Conservation (phyloP, 2,113 vertebrate species). For the Oryzias melastigma region DNA sequence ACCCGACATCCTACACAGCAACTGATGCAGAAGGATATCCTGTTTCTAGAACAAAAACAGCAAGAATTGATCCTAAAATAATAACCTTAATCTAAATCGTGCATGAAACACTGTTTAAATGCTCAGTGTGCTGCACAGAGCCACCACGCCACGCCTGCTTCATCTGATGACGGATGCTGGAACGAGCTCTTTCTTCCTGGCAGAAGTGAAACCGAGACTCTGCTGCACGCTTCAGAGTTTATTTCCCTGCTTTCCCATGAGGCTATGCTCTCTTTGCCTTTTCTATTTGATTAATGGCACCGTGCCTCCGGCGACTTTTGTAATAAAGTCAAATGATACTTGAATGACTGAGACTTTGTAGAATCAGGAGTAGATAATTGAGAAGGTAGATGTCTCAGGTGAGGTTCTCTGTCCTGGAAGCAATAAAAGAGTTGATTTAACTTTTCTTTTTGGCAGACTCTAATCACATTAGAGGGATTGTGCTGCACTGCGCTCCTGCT, state of each 20-base stretch:
- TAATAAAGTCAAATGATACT: conserved; percentile 72
- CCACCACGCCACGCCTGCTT: neutral
- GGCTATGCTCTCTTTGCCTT: conserved; percentile 35
- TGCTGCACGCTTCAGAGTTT: conserved; percentile 24
- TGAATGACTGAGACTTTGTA: conserved; percentile 52
- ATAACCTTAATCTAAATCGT: too few relatives aligned
- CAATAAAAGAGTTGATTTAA: conserved; percentile 32
- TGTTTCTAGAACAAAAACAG: too few relatives aligned
- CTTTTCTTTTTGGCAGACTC: conserved; percentile 42
- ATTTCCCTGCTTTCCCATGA: conserved; percentile 43
- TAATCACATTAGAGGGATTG: conserved; percentile 48
- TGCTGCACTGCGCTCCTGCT: conserved; percentile 24
- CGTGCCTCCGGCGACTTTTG: conserved; percentile 39
- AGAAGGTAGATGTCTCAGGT: conserved; percentile 56
- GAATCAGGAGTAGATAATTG: conserved; percentile 64
- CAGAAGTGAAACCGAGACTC: conserved; percentile 17
- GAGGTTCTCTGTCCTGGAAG: conserved; percentile 29
- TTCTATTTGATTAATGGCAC: conserved; percentile 65
- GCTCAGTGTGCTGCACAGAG: neutral
- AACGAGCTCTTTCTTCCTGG: conserved; percentile 13
- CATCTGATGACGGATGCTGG: conserved; percentile 32
- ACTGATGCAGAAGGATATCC: too few relatives aligned
- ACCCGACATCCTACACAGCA: too few relatives aligned
- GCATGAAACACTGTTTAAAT: neutral
- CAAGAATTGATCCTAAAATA: too few relatives aligned